phyloP scores from a whole-genome alignment of 2,113 vertebrate species.

The Madoqua kirkii region DNA sequence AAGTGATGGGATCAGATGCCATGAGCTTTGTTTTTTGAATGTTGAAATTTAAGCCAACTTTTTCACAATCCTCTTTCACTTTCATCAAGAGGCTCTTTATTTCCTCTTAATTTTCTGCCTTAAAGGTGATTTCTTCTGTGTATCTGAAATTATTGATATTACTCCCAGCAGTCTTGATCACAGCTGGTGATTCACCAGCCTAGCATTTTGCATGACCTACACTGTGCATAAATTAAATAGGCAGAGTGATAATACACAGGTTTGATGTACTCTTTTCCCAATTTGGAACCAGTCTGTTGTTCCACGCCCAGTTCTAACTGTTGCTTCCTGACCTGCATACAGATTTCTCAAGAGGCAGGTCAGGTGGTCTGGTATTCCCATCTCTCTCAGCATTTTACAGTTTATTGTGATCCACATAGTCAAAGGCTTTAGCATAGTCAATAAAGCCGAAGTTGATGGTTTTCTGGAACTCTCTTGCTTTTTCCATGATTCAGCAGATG shows the following conservation, averaged over 20 bases:
- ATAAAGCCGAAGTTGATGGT: background rate
- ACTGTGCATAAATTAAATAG: background rate
- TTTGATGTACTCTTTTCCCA: background rate
- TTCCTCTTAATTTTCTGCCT: background rate
- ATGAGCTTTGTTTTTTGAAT: background rate
- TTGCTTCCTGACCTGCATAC: background rate
- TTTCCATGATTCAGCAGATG: background rate
- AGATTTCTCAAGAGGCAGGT: background rate
- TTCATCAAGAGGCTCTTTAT: background rate
- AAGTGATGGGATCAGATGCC: background rate
- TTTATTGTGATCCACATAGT: background rate
- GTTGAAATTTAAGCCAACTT: background rate
- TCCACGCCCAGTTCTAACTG: background rate
- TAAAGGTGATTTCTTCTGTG: background rate
- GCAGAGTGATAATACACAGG: background rate
- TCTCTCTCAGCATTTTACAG: background rate
- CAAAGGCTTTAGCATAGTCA: background rate
- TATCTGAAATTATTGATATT: background rate
- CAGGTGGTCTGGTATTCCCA: background rate
- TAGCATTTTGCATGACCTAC: background rate
- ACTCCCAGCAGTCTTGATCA: background rate
- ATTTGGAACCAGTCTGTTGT: background rate
- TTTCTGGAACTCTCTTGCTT: background rate
- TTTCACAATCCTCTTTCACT: background rate
- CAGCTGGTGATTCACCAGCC: background rate